Conservation (phyloP, 2,797 vertebrate species). For the Poliocrania exsul region DNA sequence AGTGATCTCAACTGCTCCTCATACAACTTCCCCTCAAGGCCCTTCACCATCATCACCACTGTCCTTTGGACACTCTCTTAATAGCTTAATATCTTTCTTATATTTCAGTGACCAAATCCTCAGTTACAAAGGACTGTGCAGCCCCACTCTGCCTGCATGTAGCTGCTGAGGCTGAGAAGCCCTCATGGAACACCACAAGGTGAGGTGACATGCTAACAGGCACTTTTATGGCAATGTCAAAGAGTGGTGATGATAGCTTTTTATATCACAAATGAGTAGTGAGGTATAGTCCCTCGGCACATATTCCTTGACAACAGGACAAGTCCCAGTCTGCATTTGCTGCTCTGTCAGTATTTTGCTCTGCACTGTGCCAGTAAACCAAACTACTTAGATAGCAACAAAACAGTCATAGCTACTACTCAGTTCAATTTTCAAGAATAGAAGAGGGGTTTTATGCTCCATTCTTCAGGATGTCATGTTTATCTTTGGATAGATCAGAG, state of each 20-base stretch:
- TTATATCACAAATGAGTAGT: not conserved
- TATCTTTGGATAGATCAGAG: not conserved
- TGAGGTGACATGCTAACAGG: not conserved
- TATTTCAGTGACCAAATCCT: not conserved
- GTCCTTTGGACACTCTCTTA: not conserved
- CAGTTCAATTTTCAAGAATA: slow-evolving; percentile 14
- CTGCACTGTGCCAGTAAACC: not conserved
- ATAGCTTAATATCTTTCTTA: not conserved
- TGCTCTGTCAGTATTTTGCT: not conserved
- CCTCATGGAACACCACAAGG: not conserved
- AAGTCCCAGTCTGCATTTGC: not conserved
- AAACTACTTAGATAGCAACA: slow-evolving; percentile 13
- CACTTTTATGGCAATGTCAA: not conserved
- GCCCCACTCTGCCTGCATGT: not conserved
- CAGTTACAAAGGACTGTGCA: not conserved
- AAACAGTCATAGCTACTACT: slow-evolving; percentile 1
- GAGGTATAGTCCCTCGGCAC: not conserved
- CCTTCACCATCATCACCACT: not conserved
- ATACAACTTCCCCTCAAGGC: not conserved
- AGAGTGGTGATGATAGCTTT: not conserved
- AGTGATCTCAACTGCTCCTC: not conserved
- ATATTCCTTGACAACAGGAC: not conserved
- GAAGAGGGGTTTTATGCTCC: not conserved
- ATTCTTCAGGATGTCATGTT: not conserved
- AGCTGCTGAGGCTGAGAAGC: not conserved